Conservation (phyloP, 64 coral and sea anemone species). For the Montipora efflorescens region DNA sequence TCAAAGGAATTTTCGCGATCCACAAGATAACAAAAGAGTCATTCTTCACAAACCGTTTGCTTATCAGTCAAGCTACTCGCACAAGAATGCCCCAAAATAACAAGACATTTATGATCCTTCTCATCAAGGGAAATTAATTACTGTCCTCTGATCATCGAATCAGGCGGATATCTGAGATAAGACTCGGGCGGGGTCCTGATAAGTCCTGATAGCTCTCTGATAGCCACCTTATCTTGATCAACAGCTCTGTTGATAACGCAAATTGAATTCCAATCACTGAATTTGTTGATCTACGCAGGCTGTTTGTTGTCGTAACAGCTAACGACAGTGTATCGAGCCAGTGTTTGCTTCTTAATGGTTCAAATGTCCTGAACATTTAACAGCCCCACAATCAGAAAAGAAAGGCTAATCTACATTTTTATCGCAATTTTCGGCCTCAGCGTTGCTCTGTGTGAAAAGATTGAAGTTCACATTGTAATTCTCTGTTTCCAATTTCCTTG, state of each 20-base stretch:
- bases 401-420: no score
- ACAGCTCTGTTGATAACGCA: slow-evolving; percentile 30
- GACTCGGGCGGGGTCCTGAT: background rate
- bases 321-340: background rate
- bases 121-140: slow-evolving; percentile 40
- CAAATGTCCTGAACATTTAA: background rate
- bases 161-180: slow-evolving; percentile 17
- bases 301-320: slow-evolving; percentile 6
- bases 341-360: background rate
- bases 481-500: no score
- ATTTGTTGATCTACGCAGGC: background rate
- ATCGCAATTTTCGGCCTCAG: no score
- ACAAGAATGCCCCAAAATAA: slow-evolving; percentile 34
- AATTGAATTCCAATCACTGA: slow-evolving; percentile 37
- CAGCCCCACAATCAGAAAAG: no score
- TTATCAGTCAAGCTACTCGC: slow-evolving; percentile 26
- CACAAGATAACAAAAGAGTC: background rate
- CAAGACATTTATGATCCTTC: background rate
- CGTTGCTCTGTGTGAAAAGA: no score
- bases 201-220: background rate
- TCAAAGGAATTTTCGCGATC: background rate
- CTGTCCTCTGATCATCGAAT: slow-evolving; percentile 27
- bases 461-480: no score
- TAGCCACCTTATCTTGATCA: slow-evolving; percentile 25
- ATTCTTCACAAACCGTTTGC: background rate